A percentile compares a stretch with the other conserved stretches of the same genome.
phyloP scores from a whole-genome alignment of 2,113 vertebrate species.

The Daboia siamensis region DNA sequence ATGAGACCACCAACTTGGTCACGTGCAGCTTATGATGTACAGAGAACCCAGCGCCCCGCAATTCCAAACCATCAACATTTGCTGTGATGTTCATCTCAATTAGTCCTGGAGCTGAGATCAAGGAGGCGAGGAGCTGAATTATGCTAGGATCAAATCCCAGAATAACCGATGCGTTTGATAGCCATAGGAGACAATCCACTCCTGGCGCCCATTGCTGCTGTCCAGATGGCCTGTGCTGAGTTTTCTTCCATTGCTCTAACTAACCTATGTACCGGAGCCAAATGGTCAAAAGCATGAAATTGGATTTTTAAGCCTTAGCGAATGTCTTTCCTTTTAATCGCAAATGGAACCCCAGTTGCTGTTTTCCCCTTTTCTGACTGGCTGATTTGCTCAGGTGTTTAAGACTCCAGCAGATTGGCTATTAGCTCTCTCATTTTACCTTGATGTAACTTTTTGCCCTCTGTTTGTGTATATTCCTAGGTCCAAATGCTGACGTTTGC shows the following conservation, averaged over 20 bases:
- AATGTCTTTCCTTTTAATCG: background rate
- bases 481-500: accelerated
- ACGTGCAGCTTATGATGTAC: too few relatives aligned
- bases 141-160: background rate
- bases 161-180: background rate
- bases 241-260: background rate
- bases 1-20: too few relatives aligned
- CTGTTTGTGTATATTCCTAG: accelerated
- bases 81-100: background rate
- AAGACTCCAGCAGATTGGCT: conserved; percentile 23
- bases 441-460: background rate
- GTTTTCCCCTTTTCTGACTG: conserved; percentile 11
- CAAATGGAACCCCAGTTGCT: background rate
- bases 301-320: conserved; percentile 5
- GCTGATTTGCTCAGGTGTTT: conserved; percentile 2
- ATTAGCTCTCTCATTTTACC: background rate
- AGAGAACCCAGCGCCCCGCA: background rate
- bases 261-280: background rate
- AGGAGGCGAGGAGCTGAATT: background rate
- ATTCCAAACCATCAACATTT: background rate
- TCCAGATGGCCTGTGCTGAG: conserved; percentile 8
- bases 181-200: background rate
- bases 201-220: background rate
- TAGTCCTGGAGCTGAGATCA: background rate
- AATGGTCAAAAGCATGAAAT: background rate